Evolutionary conservation across 2,797 vertebrate species (phyloP).

Genomic region (Yasuhikotakia modesta): DNA sequence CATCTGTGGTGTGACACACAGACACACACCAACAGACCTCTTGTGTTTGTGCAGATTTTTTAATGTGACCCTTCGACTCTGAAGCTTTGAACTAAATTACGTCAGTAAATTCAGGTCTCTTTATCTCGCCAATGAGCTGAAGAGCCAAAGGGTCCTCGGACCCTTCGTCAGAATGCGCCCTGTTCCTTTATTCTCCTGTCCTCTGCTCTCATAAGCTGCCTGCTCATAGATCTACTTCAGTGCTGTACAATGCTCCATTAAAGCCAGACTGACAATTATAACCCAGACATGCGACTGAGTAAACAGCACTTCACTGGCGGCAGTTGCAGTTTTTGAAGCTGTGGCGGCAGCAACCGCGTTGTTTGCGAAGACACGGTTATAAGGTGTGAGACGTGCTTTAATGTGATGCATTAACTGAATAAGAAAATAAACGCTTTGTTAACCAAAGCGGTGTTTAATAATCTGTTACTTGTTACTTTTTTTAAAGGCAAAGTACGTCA

Average conservation of each 20-base stretch:
- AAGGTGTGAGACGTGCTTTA: background rate
- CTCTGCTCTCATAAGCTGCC: slow-evolving; percentile 10
- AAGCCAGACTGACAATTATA: slow-evolving; percentile 25
- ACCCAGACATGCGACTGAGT: slow-evolving; percentile 9
- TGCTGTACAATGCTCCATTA: slow-evolving; percentile 35
- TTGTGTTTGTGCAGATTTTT: slow-evolving; percentile 5
- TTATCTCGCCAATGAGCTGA: slow-evolving; percentile 36
- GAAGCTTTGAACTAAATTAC: too few relatives aligned
- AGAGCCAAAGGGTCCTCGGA: slow-evolving; percentile 37
- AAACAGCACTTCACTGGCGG: slow-evolving; percentile 13
- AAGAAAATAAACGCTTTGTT: slow-evolving; percentile 24
- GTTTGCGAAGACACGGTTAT: slow-evolving; percentile 23
- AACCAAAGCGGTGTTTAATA: slow-evolving; percentile 51
- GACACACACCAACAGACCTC: background rate
- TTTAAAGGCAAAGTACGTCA: background rate
- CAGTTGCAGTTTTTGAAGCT: slow-evolving; percentile 41
- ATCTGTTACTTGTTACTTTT: background rate
- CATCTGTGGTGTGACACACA: background rate
- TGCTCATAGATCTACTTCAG: slow-evolving; percentile 28
- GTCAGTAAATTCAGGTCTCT: slow-evolving; percentile 23
- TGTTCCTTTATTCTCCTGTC: slow-evolving; percentile 23
- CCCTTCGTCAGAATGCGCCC: slow-evolving; percentile 5
- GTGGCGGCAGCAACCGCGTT: background rate
- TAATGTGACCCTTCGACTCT: background rate
- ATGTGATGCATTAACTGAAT: slow-evolving; percentile 25